A percentile compares a stretch with the other conserved stretches of the same genome.
phyloP scores from a whole-genome alignment of 2,113 vertebrate species.

The Myotis brandtii region DNA sequence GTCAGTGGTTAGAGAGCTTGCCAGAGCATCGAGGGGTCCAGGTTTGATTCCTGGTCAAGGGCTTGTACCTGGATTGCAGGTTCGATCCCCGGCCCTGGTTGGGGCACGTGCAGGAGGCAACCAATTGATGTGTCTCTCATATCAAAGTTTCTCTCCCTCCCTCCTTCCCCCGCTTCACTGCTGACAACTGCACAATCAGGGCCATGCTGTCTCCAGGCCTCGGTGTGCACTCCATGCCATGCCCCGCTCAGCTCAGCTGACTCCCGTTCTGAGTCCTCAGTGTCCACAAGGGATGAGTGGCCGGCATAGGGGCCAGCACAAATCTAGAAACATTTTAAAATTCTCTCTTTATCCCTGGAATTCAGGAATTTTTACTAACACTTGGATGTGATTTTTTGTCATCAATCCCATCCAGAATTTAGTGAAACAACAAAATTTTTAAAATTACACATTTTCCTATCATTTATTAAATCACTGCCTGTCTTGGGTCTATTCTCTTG shows the following conservation, averaged over 20 bases:
- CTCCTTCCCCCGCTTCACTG: no score
- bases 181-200: neutral
- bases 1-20: no score
- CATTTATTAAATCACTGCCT: neutral
- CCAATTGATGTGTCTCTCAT: no score
- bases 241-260: neutral
- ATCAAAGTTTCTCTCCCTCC: no score
- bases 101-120: no score
- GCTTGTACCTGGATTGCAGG: no score
- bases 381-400: neutral
- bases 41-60: no score
- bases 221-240: rapidly evolving
- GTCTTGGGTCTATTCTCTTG: neutral
- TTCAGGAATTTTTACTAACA: neutral
- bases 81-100: no score
- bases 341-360: neutral
- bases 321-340: neutral
- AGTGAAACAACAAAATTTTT: neutral
- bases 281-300: neutral
- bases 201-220: neutral
- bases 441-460: neutral
- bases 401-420: neutral
- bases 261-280: no score
- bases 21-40: no score
- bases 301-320: neutral